Evolutionary conservation across 2,113 vertebrate genomes (phyloP), one percentile per base, ranked within the genome.

Genomic region (Ibidorhyncha struthersii): DNA sequence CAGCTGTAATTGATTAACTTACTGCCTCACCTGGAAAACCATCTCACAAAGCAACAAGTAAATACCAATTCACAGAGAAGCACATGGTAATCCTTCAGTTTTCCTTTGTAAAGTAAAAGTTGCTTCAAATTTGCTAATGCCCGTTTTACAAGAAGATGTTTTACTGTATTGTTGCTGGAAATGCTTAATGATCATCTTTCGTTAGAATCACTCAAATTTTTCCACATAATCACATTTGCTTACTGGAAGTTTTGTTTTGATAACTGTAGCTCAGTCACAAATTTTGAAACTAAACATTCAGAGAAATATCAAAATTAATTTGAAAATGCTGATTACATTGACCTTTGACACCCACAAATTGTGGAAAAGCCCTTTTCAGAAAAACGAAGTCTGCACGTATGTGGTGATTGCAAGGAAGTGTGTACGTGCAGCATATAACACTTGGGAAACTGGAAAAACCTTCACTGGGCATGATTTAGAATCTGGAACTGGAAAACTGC

Each of bases 351-450:
- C 29, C 10, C 69, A 18, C 15, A 71, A 45, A 63, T 56, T 58
- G 21, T 52, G 82, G 26, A 26, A 65, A 69, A 58, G 13, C 32
- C 34, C 13, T 76, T 79, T 76, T 47, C 12, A 20, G 43, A 45
- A 53, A 47, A 55, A 61, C 23, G 9, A 16, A 20, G 18, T 8
- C 25, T 34, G 14, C 18, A 5, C 45, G 2, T 38, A 3, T 67
- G 49, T 91, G 90, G 53, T 56, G 50, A 34, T 38, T 34, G 76
- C 50, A 17, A 2, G 32, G 59, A 34, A 12, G 9, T 5, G 3
- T 15, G 10, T 61, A 18, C 26, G 1, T 0, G 32, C 47, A 58
- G 17, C 21, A 4, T 1, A 1, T 22, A 59, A 7, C 2, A 3
- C 22, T 50, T 23, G 12, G 49, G 49, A 13, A 50, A 50, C 12